Conservation (phyloP, 2,113 vertebrate species). For the Cyprinus carpio region DNA sequence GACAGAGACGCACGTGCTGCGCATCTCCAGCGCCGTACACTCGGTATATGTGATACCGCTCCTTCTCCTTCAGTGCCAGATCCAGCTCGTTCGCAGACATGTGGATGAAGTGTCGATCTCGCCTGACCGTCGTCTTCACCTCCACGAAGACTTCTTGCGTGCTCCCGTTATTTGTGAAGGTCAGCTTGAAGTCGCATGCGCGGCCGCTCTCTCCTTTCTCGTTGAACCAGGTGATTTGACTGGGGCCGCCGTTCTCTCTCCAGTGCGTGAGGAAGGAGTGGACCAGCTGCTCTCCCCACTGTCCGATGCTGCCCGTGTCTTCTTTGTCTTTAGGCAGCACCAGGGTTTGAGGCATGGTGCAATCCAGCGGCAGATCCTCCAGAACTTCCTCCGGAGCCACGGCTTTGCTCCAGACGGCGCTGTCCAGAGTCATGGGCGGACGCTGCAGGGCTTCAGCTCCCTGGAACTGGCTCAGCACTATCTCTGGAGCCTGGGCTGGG, state of each 20-base stretch:
- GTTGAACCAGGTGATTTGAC: constrained; percentile 72
- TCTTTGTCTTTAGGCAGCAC: constrained; percentile 59
- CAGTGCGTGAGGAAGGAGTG: constrained; percentile 76
- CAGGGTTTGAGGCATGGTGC: constrained; percentile 63
- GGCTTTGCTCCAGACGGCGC: constrained; percentile 66
- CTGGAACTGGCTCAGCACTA: constrained; percentile 65
- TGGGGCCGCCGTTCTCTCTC: constrained; percentile 67
- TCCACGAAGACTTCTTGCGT: constrained; percentile 69
- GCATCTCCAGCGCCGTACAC: constrained; percentile 75
- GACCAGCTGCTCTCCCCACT: constrained; percentile 79
- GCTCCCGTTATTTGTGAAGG: constrained; percentile 42
- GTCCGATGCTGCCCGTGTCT: constrained; percentile 66
- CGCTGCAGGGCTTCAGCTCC: constrained; percentile 59
- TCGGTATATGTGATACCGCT: constrained; percentile 74
- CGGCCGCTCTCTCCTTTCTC: constrained; percentile 76
- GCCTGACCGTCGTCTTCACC: constrained; percentile 76
- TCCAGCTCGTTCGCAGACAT: constrained; percentile 78
- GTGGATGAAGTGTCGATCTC: constrained; percentile 72
- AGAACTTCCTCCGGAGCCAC: constrained; percentile 56
- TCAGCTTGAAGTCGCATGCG: constrained; percentile 77
- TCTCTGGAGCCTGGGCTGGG: constrained; percentile 54
- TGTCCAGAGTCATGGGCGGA: constrained; percentile 64
- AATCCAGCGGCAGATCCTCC: constrained; percentile 74
- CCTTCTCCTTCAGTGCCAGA: constrained; percentile 74
- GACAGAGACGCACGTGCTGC: constrained; percentile 70